A percentile compares a stretch with the other conserved stretches of the same genome.
These are phyloP conservation scores for Pyrrhosoma nymphula DNA, from an alignment of 2,888 invertebrate genomes.

Conservation along the genomic window DNA sequence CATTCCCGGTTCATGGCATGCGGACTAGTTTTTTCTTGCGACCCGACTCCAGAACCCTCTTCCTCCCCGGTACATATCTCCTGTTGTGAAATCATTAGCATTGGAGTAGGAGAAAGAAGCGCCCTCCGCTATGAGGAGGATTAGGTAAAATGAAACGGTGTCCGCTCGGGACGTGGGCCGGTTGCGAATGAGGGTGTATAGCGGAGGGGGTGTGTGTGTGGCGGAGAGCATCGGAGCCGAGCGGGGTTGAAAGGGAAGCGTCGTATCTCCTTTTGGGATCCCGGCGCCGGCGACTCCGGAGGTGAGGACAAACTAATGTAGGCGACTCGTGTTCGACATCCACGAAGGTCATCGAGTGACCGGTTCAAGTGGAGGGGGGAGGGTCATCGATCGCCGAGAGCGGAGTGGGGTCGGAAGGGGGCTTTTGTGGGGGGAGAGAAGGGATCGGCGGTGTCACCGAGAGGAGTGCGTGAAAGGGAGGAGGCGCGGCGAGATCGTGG, in stretches of 20 bases:
- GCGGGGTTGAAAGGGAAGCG: neutral
- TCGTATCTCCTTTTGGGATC: neutral
- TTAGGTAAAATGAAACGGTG: constrained; percentile 20
- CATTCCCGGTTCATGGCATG: neutral
- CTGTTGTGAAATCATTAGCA: neutral
- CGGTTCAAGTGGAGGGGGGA: neutral
- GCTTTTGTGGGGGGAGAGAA: neutral
- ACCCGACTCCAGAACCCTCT: neutral
- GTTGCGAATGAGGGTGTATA: neutral
- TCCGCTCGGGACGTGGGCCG: neutral
- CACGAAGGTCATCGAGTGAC: constrained; percentile 38
- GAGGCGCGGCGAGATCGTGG: neutral
- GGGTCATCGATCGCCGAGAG: neutral
- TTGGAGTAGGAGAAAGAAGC: neutral
- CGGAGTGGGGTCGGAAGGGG: too few species aligned
- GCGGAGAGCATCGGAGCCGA: neutral
- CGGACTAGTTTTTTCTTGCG: neutral
- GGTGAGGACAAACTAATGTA: constrained; percentile 19
- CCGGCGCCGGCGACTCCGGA: neutral
- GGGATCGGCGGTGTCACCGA: neutral
- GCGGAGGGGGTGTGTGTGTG: neutral
- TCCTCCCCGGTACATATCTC: neutral
- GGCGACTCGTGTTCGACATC: constrained; percentile 49
- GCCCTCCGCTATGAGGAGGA: neutral
- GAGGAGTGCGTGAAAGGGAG: constrained; percentile 2